Base-by-base conservation (phyloP, 2,113 vertebrate genomes). In the Dascyllus trimaculatus region DNA sequence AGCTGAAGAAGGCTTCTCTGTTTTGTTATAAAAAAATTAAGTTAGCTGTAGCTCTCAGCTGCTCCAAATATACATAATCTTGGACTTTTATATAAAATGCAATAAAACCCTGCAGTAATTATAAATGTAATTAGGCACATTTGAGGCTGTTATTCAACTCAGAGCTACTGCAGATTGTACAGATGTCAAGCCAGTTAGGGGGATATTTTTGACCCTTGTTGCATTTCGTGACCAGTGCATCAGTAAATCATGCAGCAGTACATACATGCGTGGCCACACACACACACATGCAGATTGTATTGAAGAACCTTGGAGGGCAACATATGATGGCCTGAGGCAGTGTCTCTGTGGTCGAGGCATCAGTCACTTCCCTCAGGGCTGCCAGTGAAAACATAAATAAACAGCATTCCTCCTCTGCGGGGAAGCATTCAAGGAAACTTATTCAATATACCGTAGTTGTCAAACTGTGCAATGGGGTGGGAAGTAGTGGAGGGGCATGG, bases 251-350 rank as follows among this genome's bases (percentile, higher is more conserved):
- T 46, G 57, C 19, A 52, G 32, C 24, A 38, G 59, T 45, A 51
- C 48, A 49, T 18, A 69, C n/a, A 32, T 21, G 71, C n/a, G 38
- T 14, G 15, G n/a, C 40, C 51, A 43, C 60, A 63, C 46, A 68
- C 43, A 75, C 29, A 78, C 18, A 18, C 57, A 80, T 84, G 82
- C 78, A 85, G 60, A 83, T 60, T 89, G 64, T 65, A 71, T 35
- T 25, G 32, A 69, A 61, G 66, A 91, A 84, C 74, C 80, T 88
- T 81, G 78, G 89, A 85, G 89, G 82, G 85, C 81, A 88, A 81
- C 85, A 80, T 91, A 90, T 88, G 90, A 89, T 80, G 81, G 88
- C 92, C 90, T 74, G 53, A 90, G 89, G 93, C 92, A 17, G 49
- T 52, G 73, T 82, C 80, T 89, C 82, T 81, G 77, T 85, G 87